These are phyloP conservation scores for Chymomyza amoena DNA, from an alignment of 2,888 invertebrate genomes.

Conservation along the genomic window DNA sequence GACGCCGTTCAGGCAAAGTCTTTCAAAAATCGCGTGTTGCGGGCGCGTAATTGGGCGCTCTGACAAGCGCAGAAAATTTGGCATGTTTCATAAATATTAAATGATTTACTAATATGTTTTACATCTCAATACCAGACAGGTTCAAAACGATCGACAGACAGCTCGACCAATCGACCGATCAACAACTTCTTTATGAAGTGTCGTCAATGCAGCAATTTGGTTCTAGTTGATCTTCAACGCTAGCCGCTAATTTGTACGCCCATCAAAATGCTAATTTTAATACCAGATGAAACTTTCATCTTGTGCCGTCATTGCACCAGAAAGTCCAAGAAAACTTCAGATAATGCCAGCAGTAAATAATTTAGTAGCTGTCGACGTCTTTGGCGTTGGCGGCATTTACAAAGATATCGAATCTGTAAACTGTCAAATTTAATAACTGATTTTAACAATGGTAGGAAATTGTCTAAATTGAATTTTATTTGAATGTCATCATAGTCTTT, in stretches of 20 bases:
- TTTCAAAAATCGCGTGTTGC: conserved; percentile 64
- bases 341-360: conserved; percentile 38
- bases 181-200: conserved; percentile 12
- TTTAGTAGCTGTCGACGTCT: neutral
- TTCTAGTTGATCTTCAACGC: conserved; percentile 39
- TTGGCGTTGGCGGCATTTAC: conserved; percentile 41
- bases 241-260: conserved; percentile 58
- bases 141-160: neutral
- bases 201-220: conserved; percentile 36
- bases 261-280: conserved; percentile 69
- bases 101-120: conserved; percentile 53
- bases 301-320: conserved; percentile 61
- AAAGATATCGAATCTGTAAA: conserved; percentile 59
- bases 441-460: conserved; percentile 59
- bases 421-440: conserved; percentile 74
- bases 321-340: conserved; percentile 58
- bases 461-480: conserved; percentile 58
- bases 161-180: conserved; percentile 52
- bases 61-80: conserved; percentile 7
- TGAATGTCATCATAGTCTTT: neutral
- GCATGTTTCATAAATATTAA: conserved; percentile 52
- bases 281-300: conserved; percentile 62
- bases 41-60: conserved; percentile 5
- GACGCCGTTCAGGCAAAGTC: conserved; percentile 19
- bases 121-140: neutral